phyloP scores from a whole-genome alignment of 2,797 vertebrate species.

The Tokudaia tokunoshimensis region DNA sequence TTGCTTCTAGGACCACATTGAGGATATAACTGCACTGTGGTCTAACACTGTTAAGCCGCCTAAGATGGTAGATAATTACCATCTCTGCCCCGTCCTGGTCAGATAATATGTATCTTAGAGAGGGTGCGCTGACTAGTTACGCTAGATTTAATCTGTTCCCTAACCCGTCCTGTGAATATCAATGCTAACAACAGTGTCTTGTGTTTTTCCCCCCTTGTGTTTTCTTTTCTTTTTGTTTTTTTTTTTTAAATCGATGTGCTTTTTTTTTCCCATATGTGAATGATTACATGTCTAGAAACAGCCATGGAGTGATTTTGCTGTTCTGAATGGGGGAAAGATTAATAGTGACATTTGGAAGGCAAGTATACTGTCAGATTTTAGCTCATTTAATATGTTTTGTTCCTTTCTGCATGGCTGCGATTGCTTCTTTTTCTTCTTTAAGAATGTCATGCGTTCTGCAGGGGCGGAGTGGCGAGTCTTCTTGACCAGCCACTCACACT shows the following conservation, averaged over 20 bases:
- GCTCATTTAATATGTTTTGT: conserved; percentile 84
- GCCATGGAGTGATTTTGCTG: conserved; percentile 99
- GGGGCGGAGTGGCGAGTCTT: conserved; percentile 82
- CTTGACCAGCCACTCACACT: conserved; percentile 80
- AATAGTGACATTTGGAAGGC: conserved; percentile 98
- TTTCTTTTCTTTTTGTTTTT: conserved; percentile 78
- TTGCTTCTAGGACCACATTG: conserved; percentile 80
- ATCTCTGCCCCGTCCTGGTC: conserved; percentile 13
- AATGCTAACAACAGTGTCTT: conserved; percentile 94
- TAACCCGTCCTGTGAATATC: conserved; percentile 89
- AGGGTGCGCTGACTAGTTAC: conserved; percentile 69
- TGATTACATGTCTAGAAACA: conserved; percentile 96
- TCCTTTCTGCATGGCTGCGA: conserved; percentile 90
- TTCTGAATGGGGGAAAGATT: conserved; percentile 98
- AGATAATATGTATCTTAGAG: conserved; percentile 56
- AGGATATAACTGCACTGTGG: conserved; percentile 79
- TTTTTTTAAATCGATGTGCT: conserved; percentile 88
- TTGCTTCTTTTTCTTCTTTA: conserved; percentile 84
- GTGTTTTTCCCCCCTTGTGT: conserved; percentile 85
- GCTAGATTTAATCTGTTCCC: conserved; percentile 87
- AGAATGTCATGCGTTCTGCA: conserved; percentile 85
- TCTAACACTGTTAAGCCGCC: conserved; percentile 83
- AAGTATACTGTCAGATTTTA: conserved; percentile 91
- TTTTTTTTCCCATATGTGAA: conserved; percentile 90
- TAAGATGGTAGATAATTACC: conserved; percentile 86